Conservation (phyloP, 2,888 invertebrate genomes). For the Epicampocera succincta region DNA sequence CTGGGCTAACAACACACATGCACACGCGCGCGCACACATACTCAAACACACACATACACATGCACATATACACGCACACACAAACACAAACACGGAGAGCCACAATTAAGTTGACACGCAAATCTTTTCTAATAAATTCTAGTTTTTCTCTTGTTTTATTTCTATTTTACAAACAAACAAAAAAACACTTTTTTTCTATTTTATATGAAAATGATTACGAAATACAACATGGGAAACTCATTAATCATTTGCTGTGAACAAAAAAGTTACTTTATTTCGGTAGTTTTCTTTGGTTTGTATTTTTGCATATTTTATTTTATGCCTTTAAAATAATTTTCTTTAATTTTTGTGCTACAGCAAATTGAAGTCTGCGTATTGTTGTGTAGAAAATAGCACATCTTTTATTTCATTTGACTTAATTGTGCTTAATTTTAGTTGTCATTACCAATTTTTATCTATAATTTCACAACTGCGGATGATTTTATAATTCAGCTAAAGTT, state of each 20-base stretch:
- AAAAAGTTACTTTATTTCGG: slow-evolving; percentile 12
- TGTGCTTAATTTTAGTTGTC: background rate
- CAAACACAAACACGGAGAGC: background rate
- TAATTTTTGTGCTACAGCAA: background rate
- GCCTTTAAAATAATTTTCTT: background rate
- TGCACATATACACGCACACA: background rate
- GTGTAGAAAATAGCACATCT: slow-evolving; percentile 16
- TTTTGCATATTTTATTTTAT: background rate
- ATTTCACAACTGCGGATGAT: slow-evolving; percentile 44
- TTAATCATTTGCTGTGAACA: slow-evolving; percentile 52
- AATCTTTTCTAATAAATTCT: slow-evolving; percentile 12
- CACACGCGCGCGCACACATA: slow-evolving; percentile 7
- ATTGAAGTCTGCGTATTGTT: background rate
- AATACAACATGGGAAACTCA: slow-evolving; percentile 53
- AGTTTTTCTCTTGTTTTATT: slow-evolving; percentile 10
- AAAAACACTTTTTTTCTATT: slow-evolving; percentile 8
- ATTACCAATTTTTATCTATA: slow-evolving; percentile 36
- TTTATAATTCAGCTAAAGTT: slow-evolving; percentile 25
- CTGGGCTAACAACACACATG: slow-evolving; percentile 6
- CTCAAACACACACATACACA: background rate
- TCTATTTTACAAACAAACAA: slow-evolving; percentile 12
- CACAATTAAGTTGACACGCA: slow-evolving; percentile 46
- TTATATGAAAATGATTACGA: slow-evolving; percentile 58
- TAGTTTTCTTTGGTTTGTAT: slow-evolving; percentile 2
- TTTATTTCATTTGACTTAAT: slow-evolving; percentile 4